A percentile compares a stretch with the other conserved stretches of the same genome.
phyloP scores from a whole-genome alignment of 2,888 invertebrate genomes.

The Eucriotettix oculatus region DNA sequence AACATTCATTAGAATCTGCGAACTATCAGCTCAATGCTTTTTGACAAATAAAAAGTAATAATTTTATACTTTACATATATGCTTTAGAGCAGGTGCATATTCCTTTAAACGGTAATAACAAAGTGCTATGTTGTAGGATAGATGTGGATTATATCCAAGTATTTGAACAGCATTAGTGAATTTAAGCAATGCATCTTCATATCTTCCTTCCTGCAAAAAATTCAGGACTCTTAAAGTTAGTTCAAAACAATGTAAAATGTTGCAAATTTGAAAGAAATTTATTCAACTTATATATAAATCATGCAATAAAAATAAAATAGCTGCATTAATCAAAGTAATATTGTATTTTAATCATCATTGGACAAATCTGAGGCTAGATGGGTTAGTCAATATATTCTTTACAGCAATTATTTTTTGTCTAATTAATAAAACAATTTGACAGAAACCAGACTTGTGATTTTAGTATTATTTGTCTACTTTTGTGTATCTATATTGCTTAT shows the following conservation, averaged over 20 bases:
- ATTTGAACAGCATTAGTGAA: slow-evolving; percentile 77
- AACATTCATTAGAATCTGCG: background rate
- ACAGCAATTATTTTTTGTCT: too few relatives aligned
- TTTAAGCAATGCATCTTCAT: slow-evolving; percentile 80
- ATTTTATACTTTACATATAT: slow-evolving; percentile 56
- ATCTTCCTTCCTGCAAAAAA: slow-evolving; percentile 52
- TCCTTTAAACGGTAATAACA: slow-evolving; percentile 90
- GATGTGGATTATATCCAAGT: slow-evolving; percentile 74
- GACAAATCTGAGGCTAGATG: too few relatives aligned
- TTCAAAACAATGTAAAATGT: background rate
- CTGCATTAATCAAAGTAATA: too few relatives aligned
- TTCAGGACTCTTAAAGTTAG: background rate
- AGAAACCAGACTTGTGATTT: too few relatives aligned
- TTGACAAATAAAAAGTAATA: too few relatives aligned
- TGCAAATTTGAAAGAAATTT: background rate
- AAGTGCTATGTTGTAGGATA: slow-evolving; percentile 89
- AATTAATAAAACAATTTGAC: too few relatives aligned
- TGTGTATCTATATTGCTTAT: too few relatives aligned
- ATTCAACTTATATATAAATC: background rate
- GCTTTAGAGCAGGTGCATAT: slow-evolving; percentile 81
- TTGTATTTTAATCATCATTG: too few relatives aligned
- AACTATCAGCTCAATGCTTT: too few relatives aligned
- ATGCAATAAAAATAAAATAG: too few relatives aligned
- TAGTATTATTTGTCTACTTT: too few relatives aligned
- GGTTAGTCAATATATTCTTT: too few relatives aligned